A percentile compares a stretch with the other conserved stretches of the same genome.
These are phyloP conservation scores for Plemyria rubiginata DNA, from an alignment of 2,888 invertebrate genomes.

Conservation along the genomic window DNA sequence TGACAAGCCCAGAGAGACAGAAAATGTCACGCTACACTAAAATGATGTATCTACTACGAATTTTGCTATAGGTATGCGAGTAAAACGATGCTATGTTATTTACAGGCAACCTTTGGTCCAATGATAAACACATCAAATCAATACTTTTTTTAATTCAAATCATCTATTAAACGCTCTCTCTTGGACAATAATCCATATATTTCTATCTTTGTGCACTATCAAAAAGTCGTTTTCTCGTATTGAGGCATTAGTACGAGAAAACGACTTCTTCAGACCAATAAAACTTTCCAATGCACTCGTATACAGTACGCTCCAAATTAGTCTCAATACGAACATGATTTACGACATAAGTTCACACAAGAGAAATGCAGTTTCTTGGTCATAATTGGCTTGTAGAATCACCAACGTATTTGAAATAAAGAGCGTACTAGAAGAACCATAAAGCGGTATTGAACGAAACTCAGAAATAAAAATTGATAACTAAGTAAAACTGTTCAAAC, in stretches of 20 bases:
- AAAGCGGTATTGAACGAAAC: not conserved
- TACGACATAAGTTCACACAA: slow-evolving; percentile 12
- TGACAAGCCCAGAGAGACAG: too few species aligned
- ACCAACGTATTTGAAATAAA: not conserved
- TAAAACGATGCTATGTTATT: not conserved
- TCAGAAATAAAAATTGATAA: not conserved
- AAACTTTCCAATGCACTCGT: slow-evolving; percentile 55
- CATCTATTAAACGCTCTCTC: not conserved
- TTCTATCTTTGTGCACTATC: too few species aligned
- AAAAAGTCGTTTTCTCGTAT: too few species aligned
- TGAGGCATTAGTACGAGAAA: too few species aligned
- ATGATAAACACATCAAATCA: not conserved
- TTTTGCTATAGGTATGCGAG: too few species aligned
- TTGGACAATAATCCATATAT: not conserved
- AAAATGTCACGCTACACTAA: too few species aligned
- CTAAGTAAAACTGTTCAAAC: not conserved
- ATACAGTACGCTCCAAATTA: slow-evolving; percentile 44
- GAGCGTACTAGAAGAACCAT: not conserved
- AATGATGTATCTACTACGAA: too few species aligned
- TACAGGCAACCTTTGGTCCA: too few species aligned
- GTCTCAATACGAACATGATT: slow-evolving; percentile 40
- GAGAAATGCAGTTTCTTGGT: slow-evolving; percentile 15
- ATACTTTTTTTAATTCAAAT: not conserved
- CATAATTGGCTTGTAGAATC: slow-evolving; percentile 1
- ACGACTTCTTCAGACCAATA: slow-evolving; percentile 51